These are phyloP conservation scores for Scytalopus superciliaris DNA, from an alignment of 2,113 vertebrate species.

Conservation along the genomic window DNA sequence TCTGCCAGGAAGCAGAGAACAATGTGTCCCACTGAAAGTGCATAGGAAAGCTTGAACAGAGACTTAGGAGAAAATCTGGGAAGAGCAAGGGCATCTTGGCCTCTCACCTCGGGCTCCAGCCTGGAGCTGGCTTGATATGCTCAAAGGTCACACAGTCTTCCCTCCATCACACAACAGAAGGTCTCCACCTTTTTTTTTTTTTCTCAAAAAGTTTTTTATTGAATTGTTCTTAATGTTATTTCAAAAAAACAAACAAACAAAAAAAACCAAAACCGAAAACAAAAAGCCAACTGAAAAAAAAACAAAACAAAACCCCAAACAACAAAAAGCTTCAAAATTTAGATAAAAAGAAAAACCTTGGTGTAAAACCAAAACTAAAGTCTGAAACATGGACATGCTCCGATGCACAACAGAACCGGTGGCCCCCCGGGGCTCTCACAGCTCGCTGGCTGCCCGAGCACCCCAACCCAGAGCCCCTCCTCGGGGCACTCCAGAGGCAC, in stretches of 20 bases:
- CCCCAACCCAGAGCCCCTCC: neutral
- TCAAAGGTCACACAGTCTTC: fast-evolving
- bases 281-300: neutral
- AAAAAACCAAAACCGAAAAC: neutral
- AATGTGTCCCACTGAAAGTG: fast-evolving
- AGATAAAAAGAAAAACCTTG: slow-evolving; percentile 73
- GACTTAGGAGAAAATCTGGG: no score
- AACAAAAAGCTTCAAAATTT: slow-evolving; percentile 59
- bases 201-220: slow-evolving; percentile 79
- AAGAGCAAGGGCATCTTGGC: neutral
- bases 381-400: slow-evolving; percentile 29
- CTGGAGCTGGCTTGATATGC: neutral
- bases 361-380: slow-evolving; percentile 63
- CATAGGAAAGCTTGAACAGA: neutral
- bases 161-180: neutral
- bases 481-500: neutral
- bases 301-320: neutral
- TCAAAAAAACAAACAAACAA: slow-evolving; percentile 66
- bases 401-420: neutral
- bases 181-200: neutral
- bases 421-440: neutral
- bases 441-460: neutral
- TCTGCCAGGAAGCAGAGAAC: neutral
- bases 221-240: slow-evolving; percentile 73
- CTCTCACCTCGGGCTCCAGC: neutral